Base-by-base conservation (phyloP, 2,888 invertebrate genomes). In the Ichneumoninae sp. region DNA sequence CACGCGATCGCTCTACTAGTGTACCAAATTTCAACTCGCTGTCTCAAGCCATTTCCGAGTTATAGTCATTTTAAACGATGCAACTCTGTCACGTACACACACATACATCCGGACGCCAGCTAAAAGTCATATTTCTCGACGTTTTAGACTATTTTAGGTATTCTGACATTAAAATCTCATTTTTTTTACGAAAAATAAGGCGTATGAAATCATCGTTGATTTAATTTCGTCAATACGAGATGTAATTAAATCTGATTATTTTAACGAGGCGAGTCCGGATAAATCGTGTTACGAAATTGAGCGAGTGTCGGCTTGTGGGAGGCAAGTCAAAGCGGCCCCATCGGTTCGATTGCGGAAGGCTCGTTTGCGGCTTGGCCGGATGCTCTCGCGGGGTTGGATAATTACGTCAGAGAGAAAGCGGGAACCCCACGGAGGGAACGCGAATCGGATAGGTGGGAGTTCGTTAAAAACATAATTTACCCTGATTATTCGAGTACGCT, bases 391-490 rank as follows among this genome's bases (percentile, higher is more conserved):
- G 52, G 77, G 69, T 69, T 69, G 68, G 63, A 85, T 80, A 85
- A 83, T 85, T 85, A 77, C 83, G 76, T 80, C 82, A 80, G 80
- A 80, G 83, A 63, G 85, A 80, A 75, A 81, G 60, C 70, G 69
- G 70, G 52, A 76, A 19, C 66, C 66, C 22, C 40, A 26, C 52
- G 19, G 16, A 50, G 80, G 13, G 65, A 7, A 33, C 26, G 16
- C 26, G 52, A 26, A 26, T 33, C 57, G 52, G 66, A 54, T 30
- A 52, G 22, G 54, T 40, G 44, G 71, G 19, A 65, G 52, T 80
- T 83, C 83, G 83, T 85, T 85, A 88, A 89, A 89, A 90, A 88
- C 87, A 85, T 87, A 86, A 88, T 88, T 88, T 87, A 85, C 86
- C 83, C 85, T 86, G 88, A 89, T 90, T 87, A 90, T 88, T 88